phyloP scores from a whole-genome alignment of 2,797 vertebrate genomes.

The Sebastes dallii region DNA sequence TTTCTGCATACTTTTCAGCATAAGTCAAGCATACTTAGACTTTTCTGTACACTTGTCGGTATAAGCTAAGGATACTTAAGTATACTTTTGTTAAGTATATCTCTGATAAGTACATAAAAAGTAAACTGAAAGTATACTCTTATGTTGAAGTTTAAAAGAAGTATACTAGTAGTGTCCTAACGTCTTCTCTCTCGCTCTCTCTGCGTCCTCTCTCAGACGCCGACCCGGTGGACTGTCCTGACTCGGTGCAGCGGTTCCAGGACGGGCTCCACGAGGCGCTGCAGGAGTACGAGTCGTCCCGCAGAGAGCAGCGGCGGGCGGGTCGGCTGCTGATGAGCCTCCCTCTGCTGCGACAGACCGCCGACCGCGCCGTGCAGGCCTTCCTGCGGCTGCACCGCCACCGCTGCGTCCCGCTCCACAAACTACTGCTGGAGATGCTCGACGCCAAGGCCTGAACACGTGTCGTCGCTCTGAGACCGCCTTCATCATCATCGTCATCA shows the following conservation, averaged over 20 bases:
- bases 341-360: conserved; percentile 77
- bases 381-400: conserved; percentile 65
- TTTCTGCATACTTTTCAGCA: too few species aligned
- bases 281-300: conserved; percentile 72
- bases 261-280: conserved; percentile 79
- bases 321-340: conserved; percentile 81
- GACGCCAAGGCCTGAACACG: conserved; percentile 67
- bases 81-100: too few species aligned
- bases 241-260: conserved; percentile 75
- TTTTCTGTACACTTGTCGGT: too few species aligned
- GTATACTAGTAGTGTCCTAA: not conserved
- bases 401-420: conserved; percentile 72
- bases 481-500: not conserved
- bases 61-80: too few species aligned
- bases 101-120: too few species aligned
- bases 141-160: too few species aligned
- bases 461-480: not conserved
- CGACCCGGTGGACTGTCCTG: conserved; percentile 65
- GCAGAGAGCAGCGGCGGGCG: conserved; percentile 55
- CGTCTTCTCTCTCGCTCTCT: not conserved
- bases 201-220: conserved; percentile 51
- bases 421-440: conserved; percentile 83
- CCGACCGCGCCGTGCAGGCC: conserved; percentile 48
- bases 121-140: too few species aligned
- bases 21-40: too few species aligned